Base-by-base conservation (phyloP, 2,113 vertebrate genomes). In the Equus przewalskii region DNA sequence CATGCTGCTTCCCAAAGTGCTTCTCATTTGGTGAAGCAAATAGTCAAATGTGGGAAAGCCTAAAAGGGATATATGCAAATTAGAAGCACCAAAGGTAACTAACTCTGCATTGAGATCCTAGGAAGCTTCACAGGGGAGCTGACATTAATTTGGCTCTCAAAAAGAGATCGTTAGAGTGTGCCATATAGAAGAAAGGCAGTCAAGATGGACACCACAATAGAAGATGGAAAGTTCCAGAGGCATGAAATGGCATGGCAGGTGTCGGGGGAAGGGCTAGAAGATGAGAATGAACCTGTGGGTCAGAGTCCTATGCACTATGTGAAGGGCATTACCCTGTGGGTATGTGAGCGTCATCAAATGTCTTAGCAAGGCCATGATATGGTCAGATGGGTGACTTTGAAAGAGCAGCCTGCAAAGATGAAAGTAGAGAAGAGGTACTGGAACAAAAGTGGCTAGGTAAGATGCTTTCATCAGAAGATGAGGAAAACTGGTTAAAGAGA, bases 11-110 rank as follows among this genome's bases (percentile, higher is more conserved):
- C 49, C 65, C 64, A 88, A 87, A 76, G 26, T 21, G 14, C 26
- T 72, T 75, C 60, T 86, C 82, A 76, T 51, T 67, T 93, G 51
- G 62, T 67, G 51, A 92, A 82, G 28, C 30, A 84, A 73, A 87
- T 41, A 54, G 18, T 10, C 67, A 67, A 8, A 62, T 24, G 3
- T 58, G 16, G 41, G 30, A 78, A 82, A 89, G 19, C 4, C 44
- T 72, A 56, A 81, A 81, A 86, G 24, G 67, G 1, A 76, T 21
- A 26, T 0, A 73, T 10, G n/a, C 7, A 44, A 46, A 46, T 44
- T 56, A 49, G 78, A 56, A 72, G 19, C 60, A 67, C 24, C 11
- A 85, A 92, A 30, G 9, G 36, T 41, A 75, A 95, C 9, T 51
- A 60, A 33, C 41, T 60, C 21, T 75, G 22, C 69, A 83, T 10